These are phyloP conservation scores for Baronia brevicornis DNA, from an alignment of 2,888 invertebrate genomes.

Conservation along the genomic window DNA sequence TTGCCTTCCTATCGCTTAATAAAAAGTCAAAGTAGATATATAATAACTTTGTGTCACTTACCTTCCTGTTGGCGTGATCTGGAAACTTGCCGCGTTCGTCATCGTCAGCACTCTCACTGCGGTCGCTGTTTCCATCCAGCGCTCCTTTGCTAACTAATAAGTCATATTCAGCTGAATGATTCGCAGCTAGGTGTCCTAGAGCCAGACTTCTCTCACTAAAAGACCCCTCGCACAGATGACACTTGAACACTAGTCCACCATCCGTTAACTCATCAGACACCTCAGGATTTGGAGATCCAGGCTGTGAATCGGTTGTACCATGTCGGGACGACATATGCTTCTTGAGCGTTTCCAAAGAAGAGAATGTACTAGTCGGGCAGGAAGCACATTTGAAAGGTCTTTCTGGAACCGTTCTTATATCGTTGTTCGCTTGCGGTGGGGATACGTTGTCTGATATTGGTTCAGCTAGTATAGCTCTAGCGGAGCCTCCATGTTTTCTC, in stretches of 20 bases:
- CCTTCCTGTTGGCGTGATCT: conserved; percentile 91
- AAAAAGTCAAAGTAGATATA: neutral
- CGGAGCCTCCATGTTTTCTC: conserved; percentile 83
- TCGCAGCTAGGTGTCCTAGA: conserved; percentile 85
- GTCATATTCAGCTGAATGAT: conserved; percentile 86
- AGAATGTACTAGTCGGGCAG: conserved; percentile 89
- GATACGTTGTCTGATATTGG: conserved; percentile 48
- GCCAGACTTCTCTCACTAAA: conserved; percentile 87
- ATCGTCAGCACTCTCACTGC: conserved; percentile 79
- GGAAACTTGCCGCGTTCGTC: conserved; percentile 87
- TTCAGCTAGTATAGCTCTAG: conserved; percentile 59
- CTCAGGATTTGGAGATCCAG: conserved; percentile 55
- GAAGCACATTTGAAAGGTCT: conserved; percentile 86
- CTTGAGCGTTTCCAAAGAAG: conserved; percentile 85
- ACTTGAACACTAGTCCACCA: conserved; percentile 89
- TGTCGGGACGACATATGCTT: conserved; percentile 87
- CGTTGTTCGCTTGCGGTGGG: conserved; percentile 40
- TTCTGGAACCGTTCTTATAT: conserved; percentile 82
- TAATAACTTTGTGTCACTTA: conserved; percentile 34
- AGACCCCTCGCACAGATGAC: conserved; percentile 93
- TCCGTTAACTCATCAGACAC: conserved; percentile 44
- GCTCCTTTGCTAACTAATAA: conserved; percentile 89
- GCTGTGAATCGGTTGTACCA: conserved; percentile 60
- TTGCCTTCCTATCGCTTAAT: too few relatives aligned
- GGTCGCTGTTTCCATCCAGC: conserved; percentile 70